A percentile compares a stretch with the other conserved stretches of the same genome.
These are phyloP conservation scores for Rallus crepitans DNA, from an alignment of 2,797 vertebrate species.

Conservation along the genomic window DNA sequence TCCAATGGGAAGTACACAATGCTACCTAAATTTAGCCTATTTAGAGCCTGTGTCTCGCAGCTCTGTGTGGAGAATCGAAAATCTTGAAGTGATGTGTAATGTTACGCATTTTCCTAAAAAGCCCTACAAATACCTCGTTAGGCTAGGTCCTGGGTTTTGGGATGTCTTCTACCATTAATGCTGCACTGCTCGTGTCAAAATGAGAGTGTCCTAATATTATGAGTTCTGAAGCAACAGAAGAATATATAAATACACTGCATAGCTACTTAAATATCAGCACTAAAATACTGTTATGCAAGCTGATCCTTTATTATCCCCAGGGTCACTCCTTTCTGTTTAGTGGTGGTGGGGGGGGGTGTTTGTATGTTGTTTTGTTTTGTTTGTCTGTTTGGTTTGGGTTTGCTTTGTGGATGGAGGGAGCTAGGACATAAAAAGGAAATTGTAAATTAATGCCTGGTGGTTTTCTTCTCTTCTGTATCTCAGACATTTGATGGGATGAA, in stretches of 20 bases:
- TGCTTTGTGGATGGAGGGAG: background rate
- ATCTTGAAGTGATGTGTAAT: background rate
- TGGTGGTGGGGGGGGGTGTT: background rate
- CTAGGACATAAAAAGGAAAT: background rate
- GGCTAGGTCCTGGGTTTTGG: background rate
- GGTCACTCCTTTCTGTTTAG: background rate
- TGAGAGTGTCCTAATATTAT: background rate
- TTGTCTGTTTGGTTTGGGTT: too few species aligned
- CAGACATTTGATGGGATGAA: background rate
- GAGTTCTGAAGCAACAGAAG: conserved; percentile 9
- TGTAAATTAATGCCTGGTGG: background rate
- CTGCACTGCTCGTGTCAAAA: conserved; percentile 14
- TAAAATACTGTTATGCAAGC: background rate
- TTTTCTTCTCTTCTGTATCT: background rate
- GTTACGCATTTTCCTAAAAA: background rate
- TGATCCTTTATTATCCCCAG: background rate
- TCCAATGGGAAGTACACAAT: conserved; percentile 53
- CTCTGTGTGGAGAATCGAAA: background rate
- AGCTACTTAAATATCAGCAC: background rate
- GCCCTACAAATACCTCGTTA: background rate
- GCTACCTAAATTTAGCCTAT: background rate
- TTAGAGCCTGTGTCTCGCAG: conserved; percentile 34
- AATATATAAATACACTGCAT: background rate
- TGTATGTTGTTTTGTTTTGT: too few species aligned
- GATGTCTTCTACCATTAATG: background rate